These are phyloP conservation scores for Troides helena DNA, from an alignment of 2,888 invertebrate species.

Conservation along the genomic window DNA sequence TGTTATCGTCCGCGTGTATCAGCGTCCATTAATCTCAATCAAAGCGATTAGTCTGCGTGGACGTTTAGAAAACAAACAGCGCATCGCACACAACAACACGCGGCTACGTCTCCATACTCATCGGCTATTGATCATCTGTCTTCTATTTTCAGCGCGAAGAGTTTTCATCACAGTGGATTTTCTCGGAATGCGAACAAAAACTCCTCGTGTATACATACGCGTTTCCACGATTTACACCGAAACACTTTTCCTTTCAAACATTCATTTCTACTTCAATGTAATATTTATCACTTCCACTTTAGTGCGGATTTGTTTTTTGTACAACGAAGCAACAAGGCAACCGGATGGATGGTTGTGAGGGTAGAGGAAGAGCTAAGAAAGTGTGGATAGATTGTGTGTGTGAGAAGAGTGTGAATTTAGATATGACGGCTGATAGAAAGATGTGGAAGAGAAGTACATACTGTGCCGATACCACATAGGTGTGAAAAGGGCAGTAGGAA, in stretches of 20 bases:
- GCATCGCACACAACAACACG: constrained; percentile 8
- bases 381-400: too few relatives aligned
- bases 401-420: too few relatives aligned
- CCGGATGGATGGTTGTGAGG: too few relatives aligned
- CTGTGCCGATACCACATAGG: too few relatives aligned
- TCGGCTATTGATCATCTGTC: constrained; percentile 24
- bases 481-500: too few relatives aligned
- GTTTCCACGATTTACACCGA: background rate
- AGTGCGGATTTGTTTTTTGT: too few relatives aligned
- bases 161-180: constrained; percentile 3
- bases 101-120: constrained; percentile 25
- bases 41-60: constrained; percentile 23
- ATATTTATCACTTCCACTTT: too few relatives aligned
- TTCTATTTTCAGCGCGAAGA: constrained; percentile 22
- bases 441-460: too few relatives aligned
- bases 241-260: background rate
- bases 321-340: too few relatives aligned
- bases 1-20: constrained; percentile 15
- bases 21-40: constrained; percentile 25
- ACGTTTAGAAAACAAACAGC: constrained; percentile 26
- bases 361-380: too few relatives aligned
- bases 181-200: constrained; percentile 11
- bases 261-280: background rate
- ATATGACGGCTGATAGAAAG: too few relatives aligned
- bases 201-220: background rate